phyloP scores from a whole-genome alignment of 2,797 vertebrate species.

The Gymnothorax reevesii region DNA sequence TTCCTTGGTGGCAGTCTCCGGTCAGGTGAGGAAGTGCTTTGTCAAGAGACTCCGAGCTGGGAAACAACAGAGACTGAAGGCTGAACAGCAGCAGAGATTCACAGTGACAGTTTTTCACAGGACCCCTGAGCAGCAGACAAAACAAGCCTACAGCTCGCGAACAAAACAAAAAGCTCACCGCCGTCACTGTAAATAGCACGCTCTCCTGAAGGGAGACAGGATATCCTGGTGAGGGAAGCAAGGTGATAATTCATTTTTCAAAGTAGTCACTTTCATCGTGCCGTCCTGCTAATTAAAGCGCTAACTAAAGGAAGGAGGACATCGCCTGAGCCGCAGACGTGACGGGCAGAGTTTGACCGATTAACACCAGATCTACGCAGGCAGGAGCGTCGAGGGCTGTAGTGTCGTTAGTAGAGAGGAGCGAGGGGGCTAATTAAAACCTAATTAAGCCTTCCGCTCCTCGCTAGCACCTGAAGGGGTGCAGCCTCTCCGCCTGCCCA shows the following conservation, averaged over 20 bases:
- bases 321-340: background rate
- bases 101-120: background rate
- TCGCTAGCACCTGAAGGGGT: background rate
- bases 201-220: constrained; percentile 3
- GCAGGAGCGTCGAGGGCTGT: background rate
- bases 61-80: background rate
- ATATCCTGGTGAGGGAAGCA: background rate
- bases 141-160: background rate
- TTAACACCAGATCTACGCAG: background rate
- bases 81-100: background rate
- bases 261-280: background rate
- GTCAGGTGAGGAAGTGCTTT: background rate
- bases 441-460: background rate
- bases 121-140: background rate
- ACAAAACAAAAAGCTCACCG: background rate
- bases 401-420: background rate
- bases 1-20: background rate
- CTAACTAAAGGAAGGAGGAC: background rate
- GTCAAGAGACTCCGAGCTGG: background rate
- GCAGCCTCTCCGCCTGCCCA: background rate
- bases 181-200: background rate
- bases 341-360: constrained; percentile 1
- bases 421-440: constrained; percentile 5
- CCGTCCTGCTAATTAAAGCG: background rate
- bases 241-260: constrained; percentile 6